A percentile compares a stretch with the other conserved stretches of the same genome.
Evolutionary conservation across 1,140 invertebrate species (phyloP).

Genomic region (Lordiphosa mommai): DNA sequence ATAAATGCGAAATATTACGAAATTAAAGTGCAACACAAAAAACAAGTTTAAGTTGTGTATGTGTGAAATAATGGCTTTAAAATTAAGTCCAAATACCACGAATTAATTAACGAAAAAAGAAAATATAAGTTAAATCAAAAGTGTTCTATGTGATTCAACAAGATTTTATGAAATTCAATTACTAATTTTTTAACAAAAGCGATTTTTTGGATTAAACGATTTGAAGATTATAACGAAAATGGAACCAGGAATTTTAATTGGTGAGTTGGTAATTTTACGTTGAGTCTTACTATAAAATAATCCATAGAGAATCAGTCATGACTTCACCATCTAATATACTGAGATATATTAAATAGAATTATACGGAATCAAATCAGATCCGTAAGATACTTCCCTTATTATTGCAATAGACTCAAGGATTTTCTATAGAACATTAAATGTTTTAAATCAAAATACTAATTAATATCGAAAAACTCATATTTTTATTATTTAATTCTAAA

Average conservation of each 20-base stretch:
- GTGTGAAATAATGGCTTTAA: no score
- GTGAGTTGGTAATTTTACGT: slow-evolving; percentile 36
- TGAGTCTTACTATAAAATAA: no score
- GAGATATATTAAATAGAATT: no score
- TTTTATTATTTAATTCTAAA: no score
- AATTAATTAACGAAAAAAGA: slow-evolving; percentile 23
- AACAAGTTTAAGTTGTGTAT: slow-evolving; percentile 6
- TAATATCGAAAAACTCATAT: no score
- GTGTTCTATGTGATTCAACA: slow-evolving; percentile 48
- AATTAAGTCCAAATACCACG: slow-evolving; percentile 22
- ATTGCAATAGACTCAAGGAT: no score
- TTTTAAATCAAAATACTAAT: no score
- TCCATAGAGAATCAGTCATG: no score
- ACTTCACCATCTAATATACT: no score
- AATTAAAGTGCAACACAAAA: slow-evolving; percentile 9
- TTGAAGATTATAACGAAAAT: slow-evolving; percentile 41
- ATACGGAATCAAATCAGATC: no score
- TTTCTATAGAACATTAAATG: no score
- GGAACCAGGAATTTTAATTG: slow-evolving; percentile 77
- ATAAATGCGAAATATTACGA: slow-evolving; percentile 44
- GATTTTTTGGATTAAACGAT: slow-evolving; percentile 28
- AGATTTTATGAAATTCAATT: slow-evolving; percentile 15
- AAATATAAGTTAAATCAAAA: slow-evolving; percentile 18
- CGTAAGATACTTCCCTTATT: no score
- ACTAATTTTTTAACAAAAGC: slow-evolving; percentile 11